These are phyloP conservation scores for Crenuchus spilurus DNA, from an alignment of 2,797 vertebrate species.

Conservation along the genomic window DNA sequence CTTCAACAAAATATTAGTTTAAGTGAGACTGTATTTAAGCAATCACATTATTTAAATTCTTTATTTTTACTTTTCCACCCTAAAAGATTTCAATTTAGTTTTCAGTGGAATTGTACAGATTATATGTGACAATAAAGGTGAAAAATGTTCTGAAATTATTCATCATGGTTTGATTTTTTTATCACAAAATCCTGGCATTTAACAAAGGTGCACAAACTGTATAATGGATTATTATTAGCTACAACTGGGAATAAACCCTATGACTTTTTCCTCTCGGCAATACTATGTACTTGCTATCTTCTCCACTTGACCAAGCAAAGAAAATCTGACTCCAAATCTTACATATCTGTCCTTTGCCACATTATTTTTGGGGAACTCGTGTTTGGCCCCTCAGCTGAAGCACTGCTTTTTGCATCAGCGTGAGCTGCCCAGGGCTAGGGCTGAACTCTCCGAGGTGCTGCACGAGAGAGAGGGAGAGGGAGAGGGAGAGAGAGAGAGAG, in stretches of 20 bases:
- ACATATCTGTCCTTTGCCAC: slow-evolving; percentile 12
- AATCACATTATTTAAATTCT: too few species aligned
- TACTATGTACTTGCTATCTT: not conserved
- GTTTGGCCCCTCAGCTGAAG: slow-evolving; percentile 16
- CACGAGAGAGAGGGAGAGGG: slow-evolving; percentile 31
- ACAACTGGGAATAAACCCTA: not conserved
- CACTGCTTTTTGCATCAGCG: slow-evolving; percentile 71
- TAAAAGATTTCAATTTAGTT: too few species aligned
- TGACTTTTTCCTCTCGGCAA: not conserved
- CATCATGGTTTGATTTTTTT: too few species aligned
- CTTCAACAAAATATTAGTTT: too few species aligned
- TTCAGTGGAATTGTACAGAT: too few species aligned
- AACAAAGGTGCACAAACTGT: too few species aligned
- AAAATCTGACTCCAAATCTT: slow-evolving; percentile 9
- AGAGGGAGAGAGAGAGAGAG: slow-evolving; percentile 49
- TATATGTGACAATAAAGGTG: too few species aligned
- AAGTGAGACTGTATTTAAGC: too few species aligned
- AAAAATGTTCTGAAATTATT: too few species aligned
- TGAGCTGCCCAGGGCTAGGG: slow-evolving; percentile 55
- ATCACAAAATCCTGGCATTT: too few species aligned
- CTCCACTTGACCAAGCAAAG: slow-evolving; percentile 13
- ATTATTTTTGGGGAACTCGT: slow-evolving; percentile 32
- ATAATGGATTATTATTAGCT: not conserved
- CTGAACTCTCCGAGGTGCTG: slow-evolving; percentile 64
- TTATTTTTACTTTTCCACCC: too few species aligned